These are phyloP conservation scores for Perithous albicinctus DNA, from an alignment of 2,888 invertebrate genomes.

Conservation along the genomic window DNA sequence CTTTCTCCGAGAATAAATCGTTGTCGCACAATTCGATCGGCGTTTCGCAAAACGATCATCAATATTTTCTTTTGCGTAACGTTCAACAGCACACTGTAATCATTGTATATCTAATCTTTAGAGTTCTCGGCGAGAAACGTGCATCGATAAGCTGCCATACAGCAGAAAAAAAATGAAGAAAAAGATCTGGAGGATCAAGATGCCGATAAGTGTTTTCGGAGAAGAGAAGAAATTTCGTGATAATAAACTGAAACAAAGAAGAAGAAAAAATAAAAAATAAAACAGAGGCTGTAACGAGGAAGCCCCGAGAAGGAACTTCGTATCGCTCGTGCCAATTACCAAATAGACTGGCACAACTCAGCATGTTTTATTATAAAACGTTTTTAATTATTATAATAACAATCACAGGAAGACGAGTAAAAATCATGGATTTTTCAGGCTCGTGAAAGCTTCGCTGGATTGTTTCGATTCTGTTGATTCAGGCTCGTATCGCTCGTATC, in stretches of 20 bases:
- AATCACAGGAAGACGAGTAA: slow-evolving; percentile 6
- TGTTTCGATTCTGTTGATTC: neutral
- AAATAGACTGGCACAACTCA: slow-evolving; percentile 73
- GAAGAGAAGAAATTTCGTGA: neutral
- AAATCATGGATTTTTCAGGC: neutral
- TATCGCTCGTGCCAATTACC: slow-evolving; percentile 74
- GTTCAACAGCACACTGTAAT: neutral
- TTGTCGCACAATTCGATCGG: neutral
- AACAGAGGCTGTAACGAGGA: slow-evolving; percentile 52
- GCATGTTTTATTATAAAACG: slow-evolving; percentile 23
- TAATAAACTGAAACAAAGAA: slow-evolving; percentile 6
- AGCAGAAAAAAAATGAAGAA: neutral
- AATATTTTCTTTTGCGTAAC: slow-evolving; percentile 43
- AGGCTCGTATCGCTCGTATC: neutral
- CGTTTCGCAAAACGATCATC: neutral
- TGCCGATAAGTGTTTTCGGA: neutral
- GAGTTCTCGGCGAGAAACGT: neutral
- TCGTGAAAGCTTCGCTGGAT: neutral
- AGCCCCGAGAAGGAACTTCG: slow-evolving; percentile 59
- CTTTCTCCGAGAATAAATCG: slow-evolving; percentile 6
- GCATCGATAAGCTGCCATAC: neutral
- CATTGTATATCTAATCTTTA: slow-evolving; percentile 1
- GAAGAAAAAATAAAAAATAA: neutral
- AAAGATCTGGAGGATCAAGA: neutral
- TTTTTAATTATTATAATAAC: slow-evolving; percentile 35